Conservation (phyloP, 2,888 invertebrate genomes). For the Acanthopleura granulata region DNA sequence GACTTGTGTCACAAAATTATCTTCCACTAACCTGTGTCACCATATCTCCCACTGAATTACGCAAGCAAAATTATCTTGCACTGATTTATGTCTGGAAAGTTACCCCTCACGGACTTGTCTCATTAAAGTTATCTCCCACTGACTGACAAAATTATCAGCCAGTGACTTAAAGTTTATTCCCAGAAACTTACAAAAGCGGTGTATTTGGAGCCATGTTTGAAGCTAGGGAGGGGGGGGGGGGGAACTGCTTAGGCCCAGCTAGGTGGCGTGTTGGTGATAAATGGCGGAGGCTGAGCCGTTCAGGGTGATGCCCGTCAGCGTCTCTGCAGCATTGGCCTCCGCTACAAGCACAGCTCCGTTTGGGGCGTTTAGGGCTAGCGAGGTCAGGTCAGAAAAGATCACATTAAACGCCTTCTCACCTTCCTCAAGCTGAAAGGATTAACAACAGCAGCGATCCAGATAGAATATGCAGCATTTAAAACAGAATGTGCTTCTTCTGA, state of each 20-base stretch:
- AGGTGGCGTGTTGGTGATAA: slow-evolving; percentile 83
- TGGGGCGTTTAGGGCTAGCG: slow-evolving; percentile 20
- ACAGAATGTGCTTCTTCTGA: no score
- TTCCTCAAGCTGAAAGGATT: neutral
- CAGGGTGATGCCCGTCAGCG: slow-evolving; percentile 87
- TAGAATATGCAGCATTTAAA: no score
- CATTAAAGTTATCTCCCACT: no score
- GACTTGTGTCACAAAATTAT: no score
- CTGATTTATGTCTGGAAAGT: no score
- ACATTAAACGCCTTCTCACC: neutral
- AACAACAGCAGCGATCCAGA: no score
- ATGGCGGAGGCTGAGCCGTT: slow-evolving; percentile 82
- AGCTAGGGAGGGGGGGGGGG: slow-evolving; percentile 83
- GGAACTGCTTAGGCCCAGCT: slow-evolving; percentile 82
- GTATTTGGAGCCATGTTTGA: slow-evolving; percentile 89
- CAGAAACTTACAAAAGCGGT: slow-evolving; percentile 82
- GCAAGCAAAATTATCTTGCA: no score
- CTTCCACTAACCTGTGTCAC: no score
- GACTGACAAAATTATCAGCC: no score
- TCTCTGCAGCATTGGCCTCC: slow-evolving; percentile 91
- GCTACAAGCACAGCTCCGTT: slow-evolving; percentile 35
- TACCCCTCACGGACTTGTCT: no score
- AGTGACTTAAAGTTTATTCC: no score
- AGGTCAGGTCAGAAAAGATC: neutral
- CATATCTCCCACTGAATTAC: no score